Evolutionary conservation across 2,113 vertebrate genomes (phyloP).

Genomic region (Rhizomys pruinosus): DNA sequence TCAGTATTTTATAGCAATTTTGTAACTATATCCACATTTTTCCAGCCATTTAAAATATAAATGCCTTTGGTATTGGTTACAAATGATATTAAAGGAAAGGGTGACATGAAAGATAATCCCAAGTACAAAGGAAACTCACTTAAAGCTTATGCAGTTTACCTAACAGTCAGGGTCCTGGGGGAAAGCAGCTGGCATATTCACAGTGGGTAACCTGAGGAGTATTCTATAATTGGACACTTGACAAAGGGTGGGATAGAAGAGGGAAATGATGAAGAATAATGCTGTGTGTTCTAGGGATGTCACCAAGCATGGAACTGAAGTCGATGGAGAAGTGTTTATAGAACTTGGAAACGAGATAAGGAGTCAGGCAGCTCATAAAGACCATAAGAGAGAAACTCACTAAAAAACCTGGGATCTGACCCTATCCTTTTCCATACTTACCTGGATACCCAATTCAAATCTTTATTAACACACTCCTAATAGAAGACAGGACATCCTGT

Average conservation of each 20-base stretch:
- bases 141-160: rapidly evolving
- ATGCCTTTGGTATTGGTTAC: not conserved
- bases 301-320: not conserved
- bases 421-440: not conserved
- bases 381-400: not conserved
- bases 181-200: not conserved
- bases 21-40: not conserved
- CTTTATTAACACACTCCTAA: not conserved
- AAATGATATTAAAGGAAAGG: not conserved
- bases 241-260: not conserved
- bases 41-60: not conserved
- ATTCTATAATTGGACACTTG: not conserved
- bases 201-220: not conserved
- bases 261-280: not conserved
- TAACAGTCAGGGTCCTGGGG: not conserved
- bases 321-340: not conserved
- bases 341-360: not conserved
- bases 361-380: not conserved
- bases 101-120: not conserved
- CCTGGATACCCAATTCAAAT: not conserved
- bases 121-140: not conserved
- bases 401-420: not conserved
- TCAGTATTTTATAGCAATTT: not conserved
- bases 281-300: not conserved
- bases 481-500: not conserved